These are phyloP conservation scores for Notodonta ziczac DNA, from an alignment of 2,888 invertebrate species.

Conservation along the genomic window DNA sequence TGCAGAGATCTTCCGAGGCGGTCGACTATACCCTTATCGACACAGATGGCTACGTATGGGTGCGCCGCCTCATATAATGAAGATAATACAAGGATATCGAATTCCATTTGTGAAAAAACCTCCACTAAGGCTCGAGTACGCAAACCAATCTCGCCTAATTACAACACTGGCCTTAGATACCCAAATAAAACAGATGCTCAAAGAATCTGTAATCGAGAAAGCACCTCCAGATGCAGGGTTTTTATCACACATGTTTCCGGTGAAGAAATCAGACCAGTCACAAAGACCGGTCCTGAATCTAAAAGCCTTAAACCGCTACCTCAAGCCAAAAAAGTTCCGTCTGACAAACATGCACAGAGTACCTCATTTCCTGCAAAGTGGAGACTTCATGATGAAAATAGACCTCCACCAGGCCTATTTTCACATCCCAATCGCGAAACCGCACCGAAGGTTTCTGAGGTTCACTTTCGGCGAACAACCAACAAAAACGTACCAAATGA, in stretches of 20 bases:
- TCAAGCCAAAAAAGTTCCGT: not conserved
- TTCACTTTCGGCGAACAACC: not conserved
- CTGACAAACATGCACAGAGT: not conserved
- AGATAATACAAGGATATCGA: constrained; percentile 5
- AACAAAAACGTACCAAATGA: not conserved
- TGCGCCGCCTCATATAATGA: not conserved
- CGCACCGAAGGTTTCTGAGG: not conserved
- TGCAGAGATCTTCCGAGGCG: not conserved
- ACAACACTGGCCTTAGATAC: not conserved
- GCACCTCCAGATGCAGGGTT: not conserved
- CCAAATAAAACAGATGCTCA: not conserved
- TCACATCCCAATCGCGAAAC: not conserved
- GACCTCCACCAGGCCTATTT: not conserved
- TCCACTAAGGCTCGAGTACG: constrained; percentile 2
- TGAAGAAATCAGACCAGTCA: not conserved
- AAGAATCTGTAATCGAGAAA: not conserved
- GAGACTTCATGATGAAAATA: not conserved
- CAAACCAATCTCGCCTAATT: not conserved
- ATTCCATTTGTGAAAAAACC: not conserved
- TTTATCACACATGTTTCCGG: not conserved
- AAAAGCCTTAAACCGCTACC: not conserved
- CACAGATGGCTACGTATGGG: not conserved
- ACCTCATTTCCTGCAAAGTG: not conserved
- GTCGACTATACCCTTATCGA: not conserved
- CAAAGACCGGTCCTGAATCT: not conserved